Base-by-base conservation (phyloP, 2,113 vertebrate genomes). In the Sinocyclocheilus anophthalmus region DNA sequence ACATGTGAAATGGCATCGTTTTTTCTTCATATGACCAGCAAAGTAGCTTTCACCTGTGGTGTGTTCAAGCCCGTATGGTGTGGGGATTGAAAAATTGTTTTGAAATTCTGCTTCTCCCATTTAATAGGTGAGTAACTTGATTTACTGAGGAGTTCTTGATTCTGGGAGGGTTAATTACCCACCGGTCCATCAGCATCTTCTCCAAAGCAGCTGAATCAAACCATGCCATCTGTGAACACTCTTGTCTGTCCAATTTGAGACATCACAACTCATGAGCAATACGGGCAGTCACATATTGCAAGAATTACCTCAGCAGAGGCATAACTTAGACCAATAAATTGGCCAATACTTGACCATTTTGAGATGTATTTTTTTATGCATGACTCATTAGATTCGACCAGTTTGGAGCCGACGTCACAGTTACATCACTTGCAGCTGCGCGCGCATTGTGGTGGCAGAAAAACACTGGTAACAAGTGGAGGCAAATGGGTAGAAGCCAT, bases 61-160 rank as follows among this genome's bases (percentile, higher is more conserved):
- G 72, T 75, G 11, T 63, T 26, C 13, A 5, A 45, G 59, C 22
- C 24, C 20, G 42, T 50, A 53, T 73, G 30, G 20, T 55, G 48
- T 53, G 20, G 67, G 50, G 11, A 3, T 53, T 93, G 84, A 87
- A 83, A 92, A 90, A 91, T 91, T 85, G 84, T 87, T 73, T 83
- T 89, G 85, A 48, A 84, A 50, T 59, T 88, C 88, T 86, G 67
- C 88, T 81, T 69, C 76, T 55, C 76, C 85, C 85, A 72, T 88
- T 86, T 88, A 85, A 70, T 57, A 55, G 67, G 50, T 6, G 18
- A 57, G 45, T 73, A 73, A 72, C 67, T 55, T 83, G 81, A 83
- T 83, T 83, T 83, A 70, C 65, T 37, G 18, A 57, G 48, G 33
- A 57, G 48, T 18, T 55, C 81, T 55, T 83, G 81, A 73, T 83